These are phyloP conservation scores for Tapirus indicus DNA, from an alignment of 2,797 vertebrate species.

Conservation along the genomic window DNA sequence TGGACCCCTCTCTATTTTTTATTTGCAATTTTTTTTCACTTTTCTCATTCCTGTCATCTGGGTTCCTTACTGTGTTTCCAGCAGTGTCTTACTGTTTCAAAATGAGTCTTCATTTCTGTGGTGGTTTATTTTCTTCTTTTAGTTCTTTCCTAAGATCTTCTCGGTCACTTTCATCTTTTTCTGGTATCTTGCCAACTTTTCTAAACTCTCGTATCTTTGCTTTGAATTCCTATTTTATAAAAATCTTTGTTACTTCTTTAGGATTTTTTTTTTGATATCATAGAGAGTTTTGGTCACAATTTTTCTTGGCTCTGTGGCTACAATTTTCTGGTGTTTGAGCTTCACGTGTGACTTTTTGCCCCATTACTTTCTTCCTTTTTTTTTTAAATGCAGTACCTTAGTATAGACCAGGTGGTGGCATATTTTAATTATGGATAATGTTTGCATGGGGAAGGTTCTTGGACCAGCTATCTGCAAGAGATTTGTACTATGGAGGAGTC, in stretches of 20 bases:
- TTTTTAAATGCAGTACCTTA: neutral
- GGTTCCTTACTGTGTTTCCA: neutral
- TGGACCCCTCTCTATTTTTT: neutral
- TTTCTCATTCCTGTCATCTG: neutral
- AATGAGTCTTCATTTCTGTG: neutral
- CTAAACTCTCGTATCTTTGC: slow-evolving; percentile 7
- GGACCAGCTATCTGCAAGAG: neutral
- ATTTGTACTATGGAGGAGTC: neutral
- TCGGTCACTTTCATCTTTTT: neutral
- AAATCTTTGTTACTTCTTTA: neutral
- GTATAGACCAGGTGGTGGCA: neutral
- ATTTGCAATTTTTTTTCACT: neutral
- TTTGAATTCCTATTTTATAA: neutral
- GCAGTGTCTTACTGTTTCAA: neutral
- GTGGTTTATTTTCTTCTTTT: neutral
- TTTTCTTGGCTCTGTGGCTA: neutral
- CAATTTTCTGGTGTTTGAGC: neutral
- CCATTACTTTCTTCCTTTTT: neutral
- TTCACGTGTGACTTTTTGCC: neutral
- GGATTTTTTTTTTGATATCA: neutral
- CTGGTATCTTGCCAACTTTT: slow-evolving; percentile 1
- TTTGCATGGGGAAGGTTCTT: neutral
- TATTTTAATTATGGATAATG: neutral
- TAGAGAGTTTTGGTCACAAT: neutral
- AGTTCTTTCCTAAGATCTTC: neutral